phyloP scores from a whole-genome alignment of 2,797 vertebrate genomes.

The Hypotaenidia philippensis region DNA sequence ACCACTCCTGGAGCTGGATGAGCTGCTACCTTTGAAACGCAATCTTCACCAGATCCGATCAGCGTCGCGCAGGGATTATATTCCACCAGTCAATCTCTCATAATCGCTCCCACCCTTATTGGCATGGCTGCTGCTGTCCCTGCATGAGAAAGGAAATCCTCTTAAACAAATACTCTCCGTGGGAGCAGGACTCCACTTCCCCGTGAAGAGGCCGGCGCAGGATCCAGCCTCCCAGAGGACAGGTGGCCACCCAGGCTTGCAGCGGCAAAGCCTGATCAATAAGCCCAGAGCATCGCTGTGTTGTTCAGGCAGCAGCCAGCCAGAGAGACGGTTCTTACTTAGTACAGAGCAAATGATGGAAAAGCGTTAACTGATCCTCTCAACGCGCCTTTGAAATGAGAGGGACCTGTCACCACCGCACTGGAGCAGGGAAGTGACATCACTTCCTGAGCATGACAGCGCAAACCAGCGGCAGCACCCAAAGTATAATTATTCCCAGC shows the following conservation, averaged over 20 bases:
- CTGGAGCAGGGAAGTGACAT: background rate
- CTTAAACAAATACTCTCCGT: background rate
- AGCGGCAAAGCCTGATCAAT: background rate
- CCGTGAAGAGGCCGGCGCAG: accelerated
- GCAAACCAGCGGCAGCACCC: background rate
- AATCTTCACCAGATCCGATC: slow-evolving; percentile 39
- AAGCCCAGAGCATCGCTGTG: accelerated
- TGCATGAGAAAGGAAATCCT: slow-evolving; percentile 57
- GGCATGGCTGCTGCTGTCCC: slow-evolving; percentile 15
- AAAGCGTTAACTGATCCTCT: background rate
- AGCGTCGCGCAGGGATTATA: slow-evolving; percentile 22
- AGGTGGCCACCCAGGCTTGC: background rate
- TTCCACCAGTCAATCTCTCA: slow-evolving; percentile 30
- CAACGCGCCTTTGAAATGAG: background rate
- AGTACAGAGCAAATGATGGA: background rate
- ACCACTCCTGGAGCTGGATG: slow-evolving; percentile 12
- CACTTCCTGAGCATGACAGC: background rate
- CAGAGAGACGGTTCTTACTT: background rate
- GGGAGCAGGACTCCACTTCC: background rate
- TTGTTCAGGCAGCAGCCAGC: background rate
- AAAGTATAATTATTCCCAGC: background rate
- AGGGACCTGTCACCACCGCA: background rate
- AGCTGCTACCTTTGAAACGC: slow-evolving; percentile 65
- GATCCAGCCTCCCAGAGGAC: background rate
- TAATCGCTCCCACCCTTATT: slow-evolving; percentile 37